These are phyloP conservation scores for Drosophila melanogaster DNA, from an alignment of 1,140 invertebrate genomes.

Conservation along the genomic window DNA sequence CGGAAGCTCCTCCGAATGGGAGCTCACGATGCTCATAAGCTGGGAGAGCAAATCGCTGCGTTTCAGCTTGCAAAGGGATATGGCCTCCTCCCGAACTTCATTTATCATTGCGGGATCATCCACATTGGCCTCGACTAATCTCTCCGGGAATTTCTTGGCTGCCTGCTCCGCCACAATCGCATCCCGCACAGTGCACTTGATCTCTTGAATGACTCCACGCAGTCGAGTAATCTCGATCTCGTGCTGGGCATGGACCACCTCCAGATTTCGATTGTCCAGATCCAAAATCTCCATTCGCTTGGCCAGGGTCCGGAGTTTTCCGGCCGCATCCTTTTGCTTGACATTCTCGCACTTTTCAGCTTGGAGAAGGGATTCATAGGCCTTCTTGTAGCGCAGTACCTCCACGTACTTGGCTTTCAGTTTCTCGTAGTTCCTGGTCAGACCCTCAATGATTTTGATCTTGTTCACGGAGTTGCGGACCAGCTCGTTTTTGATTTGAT, in stretches of 20 bases:
- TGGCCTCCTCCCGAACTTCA: slow-evolving; percentile 53
- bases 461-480: slow-evolving; percentile 85
- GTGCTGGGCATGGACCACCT: slow-evolving; percentile 85
- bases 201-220: slow-evolving; percentile 86
- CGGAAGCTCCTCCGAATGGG: slow-evolving; percentile 59
- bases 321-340: slow-evolving; percentile 77
- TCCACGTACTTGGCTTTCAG: slow-evolving; percentile 72
- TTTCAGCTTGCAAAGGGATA: slow-evolving; percentile 85
- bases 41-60: slow-evolving; percentile 86
- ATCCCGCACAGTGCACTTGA: slow-evolving; percentile 86
- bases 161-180: slow-evolving; percentile 85
- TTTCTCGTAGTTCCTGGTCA: slow-evolving; percentile 85
- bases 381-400: slow-evolving; percentile 55
- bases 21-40: slow-evolving; percentile 85
- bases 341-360: slow-evolving; percentile 51
- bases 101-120: slow-evolving; percentile 40
- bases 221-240: slow-evolving; percentile 86
- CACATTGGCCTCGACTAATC: slow-evolving; percentile 41
- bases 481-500: slow-evolving; percentile 85
- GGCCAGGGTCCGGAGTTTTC: slow-evolving; percentile 86
- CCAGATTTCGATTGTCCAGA: slow-evolving; percentile 85
- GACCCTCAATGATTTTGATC: slow-evolving; percentile 86
- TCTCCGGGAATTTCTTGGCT: slow-evolving; percentile 81
- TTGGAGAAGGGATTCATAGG: slow-evolving; percentile 58
- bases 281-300: slow-evolving; percentile 86